Evolutionary conservation across 2,113 vertebrate species (phyloP).

Genomic region (Larimichthys crocea): DNA sequence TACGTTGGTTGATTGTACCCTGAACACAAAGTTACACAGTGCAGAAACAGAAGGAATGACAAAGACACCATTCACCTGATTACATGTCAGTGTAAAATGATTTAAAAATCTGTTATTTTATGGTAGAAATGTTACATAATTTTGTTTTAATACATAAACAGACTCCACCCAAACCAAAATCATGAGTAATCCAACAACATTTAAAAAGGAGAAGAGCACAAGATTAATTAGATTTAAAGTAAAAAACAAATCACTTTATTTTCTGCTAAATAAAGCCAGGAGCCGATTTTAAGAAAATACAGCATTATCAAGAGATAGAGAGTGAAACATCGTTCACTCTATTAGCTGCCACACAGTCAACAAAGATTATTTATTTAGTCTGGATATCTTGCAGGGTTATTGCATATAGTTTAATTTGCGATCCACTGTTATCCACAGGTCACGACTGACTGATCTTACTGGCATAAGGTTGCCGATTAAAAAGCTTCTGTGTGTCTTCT

Average conservation of each 20-base stretch:
- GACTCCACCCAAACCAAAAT: background rate
- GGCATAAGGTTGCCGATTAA: conserved; percentile 41
- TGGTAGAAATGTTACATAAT: no score
- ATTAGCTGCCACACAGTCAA: conserved; percentile 22
- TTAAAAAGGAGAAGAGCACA: background rate
- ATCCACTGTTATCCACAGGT: conserved; percentile 31
- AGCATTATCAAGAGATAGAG: background rate
- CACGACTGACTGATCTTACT: conserved; percentile 34
- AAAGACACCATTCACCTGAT: no score
- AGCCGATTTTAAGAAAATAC: background rate
- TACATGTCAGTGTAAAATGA: no score
- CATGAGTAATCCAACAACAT: background rate
- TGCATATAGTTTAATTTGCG: conserved; percentile 43
- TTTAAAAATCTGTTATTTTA: no score
- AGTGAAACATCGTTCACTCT: conserved; percentile 4
- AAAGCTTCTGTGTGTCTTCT: conserved; percentile 9
- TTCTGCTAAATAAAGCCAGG: no score
- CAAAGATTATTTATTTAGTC: conserved; percentile 34
- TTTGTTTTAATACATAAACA: no score
- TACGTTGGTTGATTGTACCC: no score
- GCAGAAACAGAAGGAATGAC: no score
- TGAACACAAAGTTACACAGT: no score
- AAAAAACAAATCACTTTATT: background rate
- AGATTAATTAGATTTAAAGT: background rate
- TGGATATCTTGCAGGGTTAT: conserved; percentile 31